These are phyloP conservation scores for Willisornis vidua DNA, from an alignment of 2,113 vertebrate genomes.

Conservation along the genomic window DNA sequence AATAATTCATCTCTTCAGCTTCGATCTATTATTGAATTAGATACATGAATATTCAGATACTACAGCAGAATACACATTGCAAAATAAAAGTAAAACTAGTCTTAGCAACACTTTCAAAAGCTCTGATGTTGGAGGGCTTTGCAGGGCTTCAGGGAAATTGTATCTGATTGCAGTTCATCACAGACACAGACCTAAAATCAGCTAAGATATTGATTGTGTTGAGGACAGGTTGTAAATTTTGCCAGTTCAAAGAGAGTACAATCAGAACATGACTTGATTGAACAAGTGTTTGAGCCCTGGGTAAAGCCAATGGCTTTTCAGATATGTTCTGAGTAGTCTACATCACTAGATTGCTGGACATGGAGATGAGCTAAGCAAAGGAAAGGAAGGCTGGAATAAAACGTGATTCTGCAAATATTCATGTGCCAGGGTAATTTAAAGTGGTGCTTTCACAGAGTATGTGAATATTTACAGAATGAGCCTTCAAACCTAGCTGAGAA, in stretches of 20 bases:
- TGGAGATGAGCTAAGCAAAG: background rate
- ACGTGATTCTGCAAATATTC: background rate
- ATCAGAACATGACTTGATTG: background rate
- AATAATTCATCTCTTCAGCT: background rate
- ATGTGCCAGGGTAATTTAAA: background rate
- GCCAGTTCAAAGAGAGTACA: background rate
- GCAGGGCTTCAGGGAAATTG: background rate
- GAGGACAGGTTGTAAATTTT: background rate
- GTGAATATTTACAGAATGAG: background rate
- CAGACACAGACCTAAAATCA: background rate
- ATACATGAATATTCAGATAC: background rate
- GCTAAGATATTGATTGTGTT: background rate
- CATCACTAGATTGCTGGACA: background rate
- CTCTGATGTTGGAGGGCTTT: background rate
- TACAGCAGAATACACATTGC: background rate
- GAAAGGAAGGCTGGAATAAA: background rate
- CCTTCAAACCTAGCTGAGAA: background rate
- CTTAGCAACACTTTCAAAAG: background rate
- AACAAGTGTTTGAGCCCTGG: background rate
- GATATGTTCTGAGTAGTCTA: background rate
- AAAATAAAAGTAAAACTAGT: background rate
- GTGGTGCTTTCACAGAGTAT: background rate
- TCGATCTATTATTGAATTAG: background rate
- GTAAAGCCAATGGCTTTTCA: background rate
- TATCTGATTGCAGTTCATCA: background rate